Percentiles rank a stretch among this genome's conserved stretches.
Evolutionary conservation across 2,797 vertebrate genomes (phyloP).

Genomic region (Xenops minutus): DNA sequence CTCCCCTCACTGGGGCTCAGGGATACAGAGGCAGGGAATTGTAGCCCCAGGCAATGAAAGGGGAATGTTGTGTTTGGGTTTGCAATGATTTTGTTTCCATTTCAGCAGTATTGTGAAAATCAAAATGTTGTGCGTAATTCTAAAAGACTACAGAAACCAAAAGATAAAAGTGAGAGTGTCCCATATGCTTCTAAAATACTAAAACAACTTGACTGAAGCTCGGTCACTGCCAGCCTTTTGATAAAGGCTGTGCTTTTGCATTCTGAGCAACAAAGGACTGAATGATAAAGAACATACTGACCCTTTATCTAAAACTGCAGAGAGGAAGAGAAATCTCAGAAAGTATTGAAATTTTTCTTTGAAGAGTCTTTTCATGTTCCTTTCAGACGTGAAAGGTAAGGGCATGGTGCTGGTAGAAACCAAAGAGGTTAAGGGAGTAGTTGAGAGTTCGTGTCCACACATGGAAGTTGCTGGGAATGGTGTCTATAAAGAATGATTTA

Average conservation of each 20-base stretch:
- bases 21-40: background rate
- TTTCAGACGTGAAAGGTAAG: background rate
- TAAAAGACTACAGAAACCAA: background rate
- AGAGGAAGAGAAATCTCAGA: background rate
- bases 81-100: background rate
- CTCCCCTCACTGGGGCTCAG: fast-evolving
- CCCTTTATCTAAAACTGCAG: background rate
- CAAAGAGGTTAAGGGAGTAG: background rate
- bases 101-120: conserved; percentile 4
- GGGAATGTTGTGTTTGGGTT: background rate
- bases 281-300: background rate
- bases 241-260: background rate
- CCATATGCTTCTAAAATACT: background rate
- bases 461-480: background rate
- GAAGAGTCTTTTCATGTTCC: background rate
- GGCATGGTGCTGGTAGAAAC: background rate
- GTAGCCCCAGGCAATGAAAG: background rate
- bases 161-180: background rate
- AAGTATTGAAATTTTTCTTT: background rate
- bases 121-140: background rate
- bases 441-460: fast-evolving
- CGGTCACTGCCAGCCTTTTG: background rate
- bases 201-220: background rate
- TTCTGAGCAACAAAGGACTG: conserved; percentile 2
- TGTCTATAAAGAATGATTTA: background rate